These are phyloP conservation scores for Planiliza haematocheilus DNA, from an alignment of 2,113 vertebrate species.

Conservation along the genomic window DNA sequence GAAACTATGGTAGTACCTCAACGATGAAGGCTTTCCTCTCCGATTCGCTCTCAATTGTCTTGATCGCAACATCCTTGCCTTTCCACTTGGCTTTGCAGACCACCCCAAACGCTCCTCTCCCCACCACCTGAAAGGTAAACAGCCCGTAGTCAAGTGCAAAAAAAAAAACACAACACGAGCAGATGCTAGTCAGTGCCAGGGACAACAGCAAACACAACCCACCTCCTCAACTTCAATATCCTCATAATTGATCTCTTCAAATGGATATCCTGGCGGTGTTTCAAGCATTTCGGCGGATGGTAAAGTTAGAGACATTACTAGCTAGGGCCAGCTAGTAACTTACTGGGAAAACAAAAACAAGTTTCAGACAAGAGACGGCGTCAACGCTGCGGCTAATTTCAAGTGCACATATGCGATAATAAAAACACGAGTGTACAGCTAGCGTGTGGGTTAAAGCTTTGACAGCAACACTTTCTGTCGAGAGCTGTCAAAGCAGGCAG, in stretches of 20 bases:
- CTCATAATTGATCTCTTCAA: conserved; percentile 96
- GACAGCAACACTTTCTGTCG: not conserved
- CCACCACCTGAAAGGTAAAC: conserved; percentile 89
- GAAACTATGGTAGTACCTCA: conserved; percentile 84
- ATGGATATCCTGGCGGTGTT: conserved; percentile 93
- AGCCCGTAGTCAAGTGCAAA: not conserved
- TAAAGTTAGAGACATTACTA: conserved; percentile 86
- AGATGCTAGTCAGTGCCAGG: not conserved
- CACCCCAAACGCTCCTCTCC: conserved; percentile 98
- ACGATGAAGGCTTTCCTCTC: conserved; percentile 98
- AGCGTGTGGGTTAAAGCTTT: not conserved
- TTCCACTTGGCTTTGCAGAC: conserved; percentile 99
- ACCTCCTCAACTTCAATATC: conserved; percentile 99
- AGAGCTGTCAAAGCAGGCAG: conserved; percentile 15
- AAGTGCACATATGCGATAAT: not conserved
- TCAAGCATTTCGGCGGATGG: conserved; percentile 93
- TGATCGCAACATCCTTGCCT: conserved; percentile 99
- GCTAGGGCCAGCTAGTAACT: conserved; percentile 70
- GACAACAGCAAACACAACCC: conserved; percentile 25
- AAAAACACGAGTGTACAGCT: not conserved
- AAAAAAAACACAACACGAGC: not conserved
- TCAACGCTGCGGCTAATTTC: not conserved
- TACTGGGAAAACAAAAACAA: conserved; percentile 47
- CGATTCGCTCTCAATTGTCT: conserved; percentile 99
- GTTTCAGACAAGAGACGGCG: not conserved